A percentile compares a stretch with the other conserved stretches of the same genome.
Evolutionary conservation across 2,888 invertebrate genomes (phyloP).

Genomic region (Drosophila stalkeri): DNA sequence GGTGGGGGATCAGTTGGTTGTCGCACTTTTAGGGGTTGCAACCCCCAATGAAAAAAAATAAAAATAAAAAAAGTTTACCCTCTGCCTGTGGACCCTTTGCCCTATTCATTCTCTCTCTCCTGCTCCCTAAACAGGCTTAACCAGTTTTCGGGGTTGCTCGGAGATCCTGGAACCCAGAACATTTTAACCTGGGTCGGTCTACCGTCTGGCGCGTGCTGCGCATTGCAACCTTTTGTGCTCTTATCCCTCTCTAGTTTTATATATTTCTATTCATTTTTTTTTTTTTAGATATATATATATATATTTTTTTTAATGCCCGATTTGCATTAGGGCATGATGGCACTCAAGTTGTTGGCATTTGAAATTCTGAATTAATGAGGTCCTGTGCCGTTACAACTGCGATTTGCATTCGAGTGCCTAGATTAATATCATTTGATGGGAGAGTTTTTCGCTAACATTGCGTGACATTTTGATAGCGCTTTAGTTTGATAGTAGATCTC

Average conservation of each 20-base stretch:
- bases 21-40: conserved; percentile 50
- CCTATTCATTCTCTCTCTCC: neutral
- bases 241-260: neutral
- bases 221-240: conserved; percentile 35
- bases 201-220: conserved; percentile 72
- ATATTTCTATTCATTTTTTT: neutral
- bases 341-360: conserved; percentile 49
- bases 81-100: conserved; percentile 34
- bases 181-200: conserved; percentile 1
- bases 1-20: conserved; percentile 48
- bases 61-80: conserved; percentile 26
- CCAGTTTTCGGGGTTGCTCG: conserved; percentile 66
- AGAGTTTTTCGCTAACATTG: conserved; percentile 64
- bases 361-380: conserved; percentile 57
- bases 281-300: neutral
- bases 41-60: conserved; percentile 48
- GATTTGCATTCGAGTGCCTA: conserved; percentile 52
- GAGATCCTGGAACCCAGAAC: conserved; percentile 40
- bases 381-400: conserved; percentile 34
- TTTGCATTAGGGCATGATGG: conserved; percentile 39
- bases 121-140: conserved; percentile 28
- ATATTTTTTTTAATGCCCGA: conserved; percentile 1
- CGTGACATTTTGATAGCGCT: conserved; percentile 43
- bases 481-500: conserved; percentile 62
- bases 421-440: conserved; percentile 38